These are phyloP conservation scores for Gymnocephalus cernua DNA, from an alignment of 2,113 vertebrate species.

Conservation along the genomic window DNA sequence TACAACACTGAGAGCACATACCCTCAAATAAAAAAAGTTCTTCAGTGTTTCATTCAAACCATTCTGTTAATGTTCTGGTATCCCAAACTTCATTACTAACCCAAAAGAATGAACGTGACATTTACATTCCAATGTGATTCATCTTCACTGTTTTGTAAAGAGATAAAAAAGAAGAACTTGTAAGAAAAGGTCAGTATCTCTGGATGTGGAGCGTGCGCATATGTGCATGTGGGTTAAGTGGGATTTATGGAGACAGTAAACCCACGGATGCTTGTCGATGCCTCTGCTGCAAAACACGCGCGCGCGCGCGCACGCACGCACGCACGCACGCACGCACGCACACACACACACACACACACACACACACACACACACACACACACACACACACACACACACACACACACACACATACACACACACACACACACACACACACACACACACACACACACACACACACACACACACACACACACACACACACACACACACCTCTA, in stretches of 20 bases:
- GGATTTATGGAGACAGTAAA: conserved; percentile 80
- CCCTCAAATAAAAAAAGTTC: neutral
- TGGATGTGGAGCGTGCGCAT: conserved; percentile 32
- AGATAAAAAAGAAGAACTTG: conserved; percentile 44
- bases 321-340: conserved; percentile 39
- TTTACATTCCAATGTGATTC: conserved; percentile 65
- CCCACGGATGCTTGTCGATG: conserved; percentile 74
- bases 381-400: no score
- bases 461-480: no score
- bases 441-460: conserved; percentile 7
- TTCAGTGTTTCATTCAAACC: conserved; percentile 10
- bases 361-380: conserved; percentile 18
- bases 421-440: conserved; percentile 23
- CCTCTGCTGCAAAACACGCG: conserved; percentile 58
- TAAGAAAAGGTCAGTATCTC: conserved; percentile 73
- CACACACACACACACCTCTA: conserved; percentile 53
- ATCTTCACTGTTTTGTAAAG: conserved; percentile 24
- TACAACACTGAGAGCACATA: neutral
- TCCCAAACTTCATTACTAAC: conserved; percentile 58
- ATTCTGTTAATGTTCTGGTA: neutral
- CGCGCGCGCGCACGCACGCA: conserved; percentile 26
- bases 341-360: conserved; percentile 31
- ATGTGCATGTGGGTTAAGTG: conserved; percentile 44
- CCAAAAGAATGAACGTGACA: conserved; percentile 63
- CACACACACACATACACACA: no score